A percentile compares a stretch with the other conserved stretches of the same genome.
Evolutionary conservation across 2,888 invertebrate genomes (phyloP).

Genomic region (Allacma fusca): DNA sequence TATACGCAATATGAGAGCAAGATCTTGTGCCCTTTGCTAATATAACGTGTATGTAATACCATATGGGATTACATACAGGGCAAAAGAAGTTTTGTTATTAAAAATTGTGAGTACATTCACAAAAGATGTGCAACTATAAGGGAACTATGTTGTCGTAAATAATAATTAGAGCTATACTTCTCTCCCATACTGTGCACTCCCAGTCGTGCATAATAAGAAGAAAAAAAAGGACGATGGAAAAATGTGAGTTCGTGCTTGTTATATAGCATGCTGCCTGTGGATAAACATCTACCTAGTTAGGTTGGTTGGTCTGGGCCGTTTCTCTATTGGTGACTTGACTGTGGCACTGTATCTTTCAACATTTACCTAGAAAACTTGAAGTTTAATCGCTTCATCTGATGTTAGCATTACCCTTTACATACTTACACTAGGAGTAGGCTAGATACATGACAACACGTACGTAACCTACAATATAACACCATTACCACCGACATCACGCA

Average conservation of each 20-base stretch:
- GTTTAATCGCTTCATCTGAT: slow-evolving; percentile 40
- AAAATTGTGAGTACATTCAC: slow-evolving; percentile 5
- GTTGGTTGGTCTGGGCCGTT: too few relatives aligned
- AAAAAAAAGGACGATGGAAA: neutral
- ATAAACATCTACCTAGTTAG: too few relatives aligned
- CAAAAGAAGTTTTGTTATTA: slow-evolving; percentile 4
- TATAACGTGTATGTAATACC: neutral
- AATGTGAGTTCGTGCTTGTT: neutral
- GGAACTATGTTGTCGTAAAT: slow-evolving; percentile 5
- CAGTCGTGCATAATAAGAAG: neutral
- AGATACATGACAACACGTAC: neutral
- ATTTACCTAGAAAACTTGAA: slow-evolving; percentile 47
- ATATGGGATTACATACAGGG: neutral
- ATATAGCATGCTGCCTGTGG: too few relatives aligned
- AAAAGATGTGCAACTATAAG: neutral
- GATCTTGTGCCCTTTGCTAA: slow-evolving; percentile 16
- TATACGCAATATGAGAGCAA: slow-evolving; percentile 31
- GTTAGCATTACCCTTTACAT: slow-evolving; percentile 7
- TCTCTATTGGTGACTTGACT: slow-evolving; percentile 4
- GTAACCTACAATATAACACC: slow-evolving; percentile 5
- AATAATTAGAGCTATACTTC: slow-evolving; percentile 18
- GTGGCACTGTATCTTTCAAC: slow-evolving; percentile 39
- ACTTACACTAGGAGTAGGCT: neutral
- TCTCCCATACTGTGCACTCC: neutral
- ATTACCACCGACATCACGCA: slow-evolving; percentile 9